Conservation (phyloP, 64 coral and sea anemone species). For the Stichodactyla helianthus region DNA sequence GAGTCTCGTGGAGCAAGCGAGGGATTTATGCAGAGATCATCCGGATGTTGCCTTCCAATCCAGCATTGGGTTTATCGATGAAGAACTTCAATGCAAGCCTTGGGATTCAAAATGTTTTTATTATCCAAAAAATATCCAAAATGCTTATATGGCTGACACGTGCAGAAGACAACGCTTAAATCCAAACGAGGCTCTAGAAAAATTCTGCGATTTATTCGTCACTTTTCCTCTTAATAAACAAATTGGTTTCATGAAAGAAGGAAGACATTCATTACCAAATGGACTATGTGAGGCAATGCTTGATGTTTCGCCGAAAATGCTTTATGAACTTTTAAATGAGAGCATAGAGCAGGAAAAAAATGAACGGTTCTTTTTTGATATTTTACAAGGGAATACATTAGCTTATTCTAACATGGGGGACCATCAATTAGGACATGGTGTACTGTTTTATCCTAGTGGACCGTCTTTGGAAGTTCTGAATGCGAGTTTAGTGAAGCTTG, state of each 20-base stretch:
- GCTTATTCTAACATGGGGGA: not conserved
- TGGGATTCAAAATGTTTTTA: not conserved
- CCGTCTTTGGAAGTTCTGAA: constrained; percentile 40
- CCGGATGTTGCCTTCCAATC: not conserved
- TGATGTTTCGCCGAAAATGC: constrained; percentile 31
- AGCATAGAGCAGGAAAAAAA: constrained; percentile 33
- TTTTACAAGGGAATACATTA: constrained; percentile 50
- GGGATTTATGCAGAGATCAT: constrained; percentile 10
- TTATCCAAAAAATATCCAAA: not conserved
- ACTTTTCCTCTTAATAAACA: not conserved
- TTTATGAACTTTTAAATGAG: constrained; percentile 45
- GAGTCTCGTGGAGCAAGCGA: not conserved
- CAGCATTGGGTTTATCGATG: not conserved
- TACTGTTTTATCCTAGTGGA: constrained; percentile 54
- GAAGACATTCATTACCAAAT: not conserved
- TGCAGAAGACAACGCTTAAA: not conserved
- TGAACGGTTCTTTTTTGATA: constrained; percentile 36
- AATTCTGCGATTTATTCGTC: not conserved
- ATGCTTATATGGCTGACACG: not conserved
- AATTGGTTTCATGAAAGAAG: not conserved
- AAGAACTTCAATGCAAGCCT: not conserved
- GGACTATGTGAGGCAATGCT: not conserved
- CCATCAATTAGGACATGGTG: not conserved
- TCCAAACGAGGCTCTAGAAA: not conserved
- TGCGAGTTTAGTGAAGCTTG: constrained; percentile 4